These are phyloP conservation scores for Meloidogyne hapla DNA, from an alignment of 1,140 invertebrate species.

Conservation along the genomic window DNA sequence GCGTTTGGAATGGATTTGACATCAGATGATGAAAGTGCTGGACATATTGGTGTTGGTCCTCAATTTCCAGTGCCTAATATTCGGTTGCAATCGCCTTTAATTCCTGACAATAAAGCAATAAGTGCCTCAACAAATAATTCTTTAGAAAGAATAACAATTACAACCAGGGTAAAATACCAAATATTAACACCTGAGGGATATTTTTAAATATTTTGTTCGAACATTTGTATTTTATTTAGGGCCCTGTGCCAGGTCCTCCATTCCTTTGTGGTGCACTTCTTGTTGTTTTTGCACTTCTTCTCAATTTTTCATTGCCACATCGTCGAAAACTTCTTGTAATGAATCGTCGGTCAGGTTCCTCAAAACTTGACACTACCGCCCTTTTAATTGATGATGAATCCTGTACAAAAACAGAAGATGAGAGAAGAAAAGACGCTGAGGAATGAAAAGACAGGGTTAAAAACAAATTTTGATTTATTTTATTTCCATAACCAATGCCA, in stretches of 20 bases:
- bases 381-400: conserved; percentile 26
- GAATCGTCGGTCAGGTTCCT: not conserved
- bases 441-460: not conserved
- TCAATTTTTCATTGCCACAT: conserved; percentile 65
- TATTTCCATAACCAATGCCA: too few relatives aligned
- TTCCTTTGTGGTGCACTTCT: conserved; percentile 96
- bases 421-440: not conserved
- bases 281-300: conserved; percentile 87
- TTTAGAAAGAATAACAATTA: conserved; percentile 55
- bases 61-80: conserved; percentile 59
- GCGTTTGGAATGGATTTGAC: conserved; percentile 91
- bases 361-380: conserved; percentile 15
- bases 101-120: conserved; percentile 28
- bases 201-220: not conserved
- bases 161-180: conserved; percentile 25
- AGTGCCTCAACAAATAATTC: conserved; percentile 39
- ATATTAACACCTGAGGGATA: too few relatives aligned
- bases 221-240: conserved; percentile 62
- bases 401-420: not conserved
- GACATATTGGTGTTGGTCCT: conserved; percentile 56
- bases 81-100: conserved; percentile 48
- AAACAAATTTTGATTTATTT: not conserved
- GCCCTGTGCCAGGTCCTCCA: conserved; percentile 94
- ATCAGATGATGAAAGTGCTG: conserved; percentile 50
- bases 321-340: conserved; percentile 33